Base-by-base conservation (phyloP, 2,888 invertebrate genomes). In the Drosophila mettleri region DNA sequence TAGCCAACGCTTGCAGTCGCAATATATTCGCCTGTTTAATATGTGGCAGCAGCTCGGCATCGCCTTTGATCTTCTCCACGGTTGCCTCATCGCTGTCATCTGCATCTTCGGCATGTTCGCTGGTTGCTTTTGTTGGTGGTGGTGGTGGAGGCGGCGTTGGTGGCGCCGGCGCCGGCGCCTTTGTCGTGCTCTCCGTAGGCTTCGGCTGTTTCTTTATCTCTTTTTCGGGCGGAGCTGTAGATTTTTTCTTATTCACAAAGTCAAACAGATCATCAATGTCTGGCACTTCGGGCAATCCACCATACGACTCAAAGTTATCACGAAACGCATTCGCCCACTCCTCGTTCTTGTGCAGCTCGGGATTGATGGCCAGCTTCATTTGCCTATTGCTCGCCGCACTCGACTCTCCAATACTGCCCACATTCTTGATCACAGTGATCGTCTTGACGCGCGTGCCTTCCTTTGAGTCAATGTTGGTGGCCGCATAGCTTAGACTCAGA, bases 401-500 rank as follows among this genome's bases (percentile, higher is more conserved):
- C 20, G 72, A 39, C 29, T 63, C 70, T 7, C 69, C 71, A n/a
- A 70, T 78, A 63, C 88, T 89, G 5, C 78, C 86, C 29, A 91
- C 67, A 75, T 91, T 92, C 72, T 92, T 92, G 61, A 92, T 91
- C 8, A 92, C 91, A 0, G 92, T 92, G 24, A 92, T 90, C 48
- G 92, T 92, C 83, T 92, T 92, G 4, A 92, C 87, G 51, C 90
- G 92, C 2, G 91, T 91, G 9, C 92, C 92, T 51, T 90, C 89
- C 61, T 91, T 92, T 34, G 91, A 91, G 31, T 91, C 91, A 48
- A 92, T 92, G 43, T 92, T 90, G 53, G 92, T 92, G 12, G 92
- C 92, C 9, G 92, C 81, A 86, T 92, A 92, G 59, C 92, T 92
- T 33, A 91, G 80, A 67, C 92, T 92, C n/a, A 91, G 74, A 52